Percentiles rank a stretch among this genome's conserved stretches.
Conservation (phyloP, 2,888 invertebrate genomes). For the Trichopoda pennipes region DNA sequence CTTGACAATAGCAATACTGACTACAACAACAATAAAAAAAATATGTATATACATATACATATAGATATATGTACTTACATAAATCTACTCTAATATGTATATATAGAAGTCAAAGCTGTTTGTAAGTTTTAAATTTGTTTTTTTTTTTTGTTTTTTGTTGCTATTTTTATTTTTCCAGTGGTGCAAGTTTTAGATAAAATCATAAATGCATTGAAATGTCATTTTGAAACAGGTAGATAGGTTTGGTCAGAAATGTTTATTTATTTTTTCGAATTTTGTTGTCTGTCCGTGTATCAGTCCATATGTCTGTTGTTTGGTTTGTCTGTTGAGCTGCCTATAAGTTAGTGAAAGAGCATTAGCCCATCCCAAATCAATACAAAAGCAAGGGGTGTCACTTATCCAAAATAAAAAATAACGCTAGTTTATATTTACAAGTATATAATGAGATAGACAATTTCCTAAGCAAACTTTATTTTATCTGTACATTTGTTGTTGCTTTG, state of each 20-base stretch:
- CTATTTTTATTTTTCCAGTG: constrained; percentile 53
- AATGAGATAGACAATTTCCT: constrained; percentile 42
- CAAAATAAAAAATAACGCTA: constrained; percentile 7
- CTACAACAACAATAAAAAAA: constrained; percentile 11
- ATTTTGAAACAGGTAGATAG: constrained; percentile 70
- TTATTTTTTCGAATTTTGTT: constrained; percentile 19
- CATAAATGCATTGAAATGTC: constrained; percentile 80
- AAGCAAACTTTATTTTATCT: constrained; percentile 38
- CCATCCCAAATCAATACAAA: constrained; percentile 63
- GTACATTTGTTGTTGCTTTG: constrained; percentile 13
- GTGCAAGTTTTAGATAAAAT: constrained; percentile 74
- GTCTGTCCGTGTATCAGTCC: constrained; percentile 38
- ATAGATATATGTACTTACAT: not conserved
- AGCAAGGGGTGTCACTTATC: constrained; percentile 61
- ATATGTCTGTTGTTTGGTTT: constrained; percentile 5
- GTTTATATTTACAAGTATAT: constrained; percentile 27
- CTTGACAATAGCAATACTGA: constrained; percentile 63
- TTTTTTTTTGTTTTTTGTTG: no score
- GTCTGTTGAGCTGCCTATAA: constrained; percentile 22
- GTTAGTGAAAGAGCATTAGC: constrained; percentile 51
- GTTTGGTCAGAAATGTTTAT: constrained; percentile 67
- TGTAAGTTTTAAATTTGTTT: constrained; percentile 23
- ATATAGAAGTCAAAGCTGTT: not conserved
- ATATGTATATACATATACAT: no score
- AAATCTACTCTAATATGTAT: not conserved